phyloP scores from a whole-genome alignment of 2,797 vertebrate genomes.

The Acipenser transmontanus region DNA sequence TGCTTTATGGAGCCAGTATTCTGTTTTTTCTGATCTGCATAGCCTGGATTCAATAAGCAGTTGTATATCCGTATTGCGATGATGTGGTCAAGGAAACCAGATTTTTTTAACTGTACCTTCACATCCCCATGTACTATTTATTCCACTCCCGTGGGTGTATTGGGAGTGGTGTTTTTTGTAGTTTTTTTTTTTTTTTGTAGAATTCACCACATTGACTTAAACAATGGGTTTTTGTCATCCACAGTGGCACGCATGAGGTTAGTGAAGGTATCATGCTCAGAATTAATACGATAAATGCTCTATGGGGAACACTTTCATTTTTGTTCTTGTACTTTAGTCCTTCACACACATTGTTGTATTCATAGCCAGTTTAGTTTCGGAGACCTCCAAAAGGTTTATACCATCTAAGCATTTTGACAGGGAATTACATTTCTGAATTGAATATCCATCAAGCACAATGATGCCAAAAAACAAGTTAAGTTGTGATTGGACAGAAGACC shows the following conservation, averaged over 20 bases:
- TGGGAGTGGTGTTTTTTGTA: constrained; percentile 33
- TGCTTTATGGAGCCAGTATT: constrained; percentile 75
- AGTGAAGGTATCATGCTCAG: too few relatives aligned
- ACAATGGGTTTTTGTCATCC: too few relatives aligned
- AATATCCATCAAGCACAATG: constrained; percentile 33
- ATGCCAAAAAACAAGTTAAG: constrained; percentile 14
- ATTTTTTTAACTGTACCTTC: constrained; percentile 78
- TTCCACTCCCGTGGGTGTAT: constrained; percentile 47
- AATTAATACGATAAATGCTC: too few relatives aligned
- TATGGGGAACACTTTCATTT: too few relatives aligned
- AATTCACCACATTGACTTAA: too few relatives aligned
- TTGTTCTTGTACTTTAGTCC: too few relatives aligned
- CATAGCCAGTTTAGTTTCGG: constrained; percentile 17
- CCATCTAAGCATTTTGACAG: constrained; percentile 44
- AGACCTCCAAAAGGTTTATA: constrained; percentile 27
- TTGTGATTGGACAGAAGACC: constrained; percentile 14
- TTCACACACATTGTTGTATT: too few relatives aligned
- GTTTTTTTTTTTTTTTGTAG: constrained; percentile 22
- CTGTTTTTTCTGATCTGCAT: constrained; percentile 67
- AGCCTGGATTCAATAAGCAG: constrained; percentile 93
- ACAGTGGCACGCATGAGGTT: too few relatives aligned
- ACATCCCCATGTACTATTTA: constrained; percentile 66
- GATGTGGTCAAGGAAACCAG: constrained; percentile 82
- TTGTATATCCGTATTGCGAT: constrained; percentile 81
- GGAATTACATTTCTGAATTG: constrained; percentile 39